A percentile compares a stretch with the other conserved stretches of the same genome.
phyloP scores from a whole-genome alignment of 2,797 vertebrate species.

The Silurus aristotelis region DNA sequence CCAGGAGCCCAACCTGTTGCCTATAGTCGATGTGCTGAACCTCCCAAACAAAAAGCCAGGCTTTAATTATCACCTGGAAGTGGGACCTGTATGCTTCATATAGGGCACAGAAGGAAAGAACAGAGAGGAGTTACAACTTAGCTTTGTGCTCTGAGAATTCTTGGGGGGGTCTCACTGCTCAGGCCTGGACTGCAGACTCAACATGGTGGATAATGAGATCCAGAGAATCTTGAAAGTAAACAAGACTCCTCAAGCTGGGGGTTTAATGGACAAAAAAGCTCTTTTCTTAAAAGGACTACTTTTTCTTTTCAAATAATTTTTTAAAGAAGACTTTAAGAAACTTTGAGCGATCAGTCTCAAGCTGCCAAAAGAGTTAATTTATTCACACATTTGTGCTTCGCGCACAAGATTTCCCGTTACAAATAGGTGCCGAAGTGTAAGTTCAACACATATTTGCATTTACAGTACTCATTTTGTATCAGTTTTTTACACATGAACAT shows the following conservation, averaged over 20 bases:
- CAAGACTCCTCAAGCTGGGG: conserved; percentile 33
- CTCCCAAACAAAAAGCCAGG: conserved; percentile 78
- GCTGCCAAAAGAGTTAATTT: conserved; percentile 54
- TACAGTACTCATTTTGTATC: conserved; percentile 52
- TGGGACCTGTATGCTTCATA: conserved; percentile 91
- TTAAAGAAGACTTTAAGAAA: conserved; percentile 29
- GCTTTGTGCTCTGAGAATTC: background rate
- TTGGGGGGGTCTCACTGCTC: conserved; percentile 8
- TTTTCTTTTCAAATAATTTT: conserved; percentile 24
- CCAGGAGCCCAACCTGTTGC: conserved; percentile 88
- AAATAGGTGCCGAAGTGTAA: conserved; percentile 22
- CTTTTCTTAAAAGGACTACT: conserved; percentile 24
- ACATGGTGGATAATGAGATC: conserved; percentile 22
- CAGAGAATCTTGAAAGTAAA: conserved; percentile 41
- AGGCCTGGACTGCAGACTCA: conserved; percentile 30
- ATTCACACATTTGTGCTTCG: conserved; percentile 43
- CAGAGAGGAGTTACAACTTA: background rate
- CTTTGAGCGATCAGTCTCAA: conserved; percentile 32
- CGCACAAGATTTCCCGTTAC: conserved; percentile 7
- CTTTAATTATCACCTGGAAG: conserved; percentile 87
- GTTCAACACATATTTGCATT: conserved; percentile 41
- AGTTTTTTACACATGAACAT: conserved; percentile 40
- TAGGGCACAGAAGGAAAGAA: conserved; percentile 61
- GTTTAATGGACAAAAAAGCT: conserved; percentile 32
- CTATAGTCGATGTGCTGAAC: conserved; percentile 84